Evolutionary conservation across 92 coral and sea anemone species (phyloP).

Genomic region (Zoanthus sociatus): DNA sequence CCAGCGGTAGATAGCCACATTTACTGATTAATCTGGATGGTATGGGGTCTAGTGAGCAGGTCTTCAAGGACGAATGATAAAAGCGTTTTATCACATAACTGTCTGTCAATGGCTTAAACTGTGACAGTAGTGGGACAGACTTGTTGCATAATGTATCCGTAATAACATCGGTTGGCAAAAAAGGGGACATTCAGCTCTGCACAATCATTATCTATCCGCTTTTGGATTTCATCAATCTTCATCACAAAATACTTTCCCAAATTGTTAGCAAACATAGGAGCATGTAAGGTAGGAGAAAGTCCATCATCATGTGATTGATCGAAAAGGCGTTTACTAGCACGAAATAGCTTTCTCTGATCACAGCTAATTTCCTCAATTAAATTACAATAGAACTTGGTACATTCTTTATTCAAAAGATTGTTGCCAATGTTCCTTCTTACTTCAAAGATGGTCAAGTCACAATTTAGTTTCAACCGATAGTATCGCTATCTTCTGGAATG

Average conservation of each 20-base stretch:
- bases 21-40: background rate
- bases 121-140: slow-evolving; percentile 5
- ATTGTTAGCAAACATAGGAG: slow-evolving; percentile 45
- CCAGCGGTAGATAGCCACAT: background rate
- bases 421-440: slow-evolving; percentile 28
- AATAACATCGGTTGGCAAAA: background rate
- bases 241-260: slow-evolving; percentile 30
- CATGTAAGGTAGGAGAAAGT: slow-evolving; percentile 39
- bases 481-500: background rate
- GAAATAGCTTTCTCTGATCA: slow-evolving; percentile 24
- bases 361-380: slow-evolving; percentile 9
- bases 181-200: slow-evolving; percentile 33
- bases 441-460: slow-evolving; percentile 46
- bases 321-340: slow-evolving; percentile 45
- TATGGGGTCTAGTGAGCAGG: background rate
- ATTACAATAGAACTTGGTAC: slow-evolving; percentile 4
- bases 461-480: background rate
- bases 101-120: slow-evolving; percentile 22
- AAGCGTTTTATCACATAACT: slow-evolving; percentile 27
- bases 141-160: slow-evolving; percentile 10
- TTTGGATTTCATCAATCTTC: background rate
- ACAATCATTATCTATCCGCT: background rate
- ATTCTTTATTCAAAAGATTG: slow-evolving; percentile 4
- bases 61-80: slow-evolving; percentile 1
- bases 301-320: slow-evolving; percentile 39